A percentile compares a stretch with the other conserved stretches of the same genome.
Evolutionary conservation across 2,888 invertebrate genomes (phyloP).

Genomic region (Hydropsyche betteni): DNA sequence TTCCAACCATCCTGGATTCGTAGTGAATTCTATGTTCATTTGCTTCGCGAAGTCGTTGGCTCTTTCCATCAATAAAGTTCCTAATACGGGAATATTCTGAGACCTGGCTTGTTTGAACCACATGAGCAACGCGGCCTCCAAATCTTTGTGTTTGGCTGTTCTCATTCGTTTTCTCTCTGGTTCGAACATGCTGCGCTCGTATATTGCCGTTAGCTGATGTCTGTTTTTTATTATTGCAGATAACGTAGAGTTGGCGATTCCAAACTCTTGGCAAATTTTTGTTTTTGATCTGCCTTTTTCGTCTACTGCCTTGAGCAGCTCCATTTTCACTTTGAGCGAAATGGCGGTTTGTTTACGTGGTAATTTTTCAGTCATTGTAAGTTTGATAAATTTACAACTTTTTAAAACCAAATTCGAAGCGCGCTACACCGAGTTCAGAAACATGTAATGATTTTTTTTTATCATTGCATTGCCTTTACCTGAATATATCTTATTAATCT

Average conservation of each 20-base stretch:
- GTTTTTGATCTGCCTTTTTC: too few species aligned
- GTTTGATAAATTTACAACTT: too few species aligned
- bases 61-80: slow-evolving; percentile 1
- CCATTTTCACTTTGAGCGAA: too few species aligned
- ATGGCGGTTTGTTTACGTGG: too few species aligned
- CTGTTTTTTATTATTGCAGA: slow-evolving; percentile 14
- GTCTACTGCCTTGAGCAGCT: too few species aligned
- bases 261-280: too few species aligned
- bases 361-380: too few species aligned
- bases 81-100: slow-evolving; percentile 2
- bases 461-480: too few species aligned
- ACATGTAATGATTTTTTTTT: too few species aligned
- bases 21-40: slow-evolving; percentile 4
- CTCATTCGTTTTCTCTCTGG: slow-evolving; percentile 32
- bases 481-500: too few species aligned
- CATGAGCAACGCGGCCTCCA: background rate
- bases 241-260: slow-evolving; percentile 2
- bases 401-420: too few species aligned
- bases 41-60: background rate
- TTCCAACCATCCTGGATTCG: background rate
- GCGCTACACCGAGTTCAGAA: too few species aligned
- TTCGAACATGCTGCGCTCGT: slow-evolving; percentile 12
- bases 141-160: slow-evolving; percentile 1
- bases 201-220: background rate
- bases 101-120: slow-evolving; percentile 28